Conservation (phyloP, 2,888 invertebrate genomes). For the Folsomia manolachei region DNA sequence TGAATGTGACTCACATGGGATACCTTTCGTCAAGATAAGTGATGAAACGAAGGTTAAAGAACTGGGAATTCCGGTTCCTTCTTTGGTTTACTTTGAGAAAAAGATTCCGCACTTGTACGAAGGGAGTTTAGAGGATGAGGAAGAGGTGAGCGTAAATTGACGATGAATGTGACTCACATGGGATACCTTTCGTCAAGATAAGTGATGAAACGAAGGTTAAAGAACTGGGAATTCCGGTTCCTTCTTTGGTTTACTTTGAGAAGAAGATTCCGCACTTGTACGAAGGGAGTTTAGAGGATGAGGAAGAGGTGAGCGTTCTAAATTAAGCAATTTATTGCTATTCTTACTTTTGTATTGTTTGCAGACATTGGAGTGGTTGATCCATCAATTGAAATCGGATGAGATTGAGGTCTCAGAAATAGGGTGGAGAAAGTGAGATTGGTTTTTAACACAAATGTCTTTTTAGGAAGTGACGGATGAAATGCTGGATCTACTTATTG, state of each 20-base stretch:
- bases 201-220: slow-evolving; percentile 84
- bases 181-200: slow-evolving; percentile 87
- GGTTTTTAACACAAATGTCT: too few species aligned
- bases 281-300: slow-evolving; percentile 79
- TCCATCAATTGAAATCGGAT: slow-evolving; percentile 77
- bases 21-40: slow-evolving; percentile 89
- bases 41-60: slow-evolving; percentile 85
- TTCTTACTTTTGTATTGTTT: too few species aligned
- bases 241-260: slow-evolving; percentile 83
- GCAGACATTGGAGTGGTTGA: slow-evolving; percentile 74
- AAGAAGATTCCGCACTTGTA: slow-evolving; percentile 86
- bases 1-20: too few species aligned
- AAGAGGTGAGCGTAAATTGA: slow-evolving; percentile 52
- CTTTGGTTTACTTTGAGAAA: slow-evolving; percentile 83
- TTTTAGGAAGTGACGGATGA: slow-evolving; percentile 72
- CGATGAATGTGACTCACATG: slow-evolving; percentile 59
- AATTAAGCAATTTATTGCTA: too few species aligned
- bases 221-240: slow-evolving; percentile 86
- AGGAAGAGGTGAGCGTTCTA: neutral
- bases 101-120: slow-evolving; percentile 88
- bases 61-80: slow-evolving; percentile 84
- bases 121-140: slow-evolving; percentile 72
- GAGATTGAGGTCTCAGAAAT: too few species aligned
- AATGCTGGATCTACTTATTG: slow-evolving; percentile 85
- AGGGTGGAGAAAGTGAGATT: too few species aligned